Conservation (phyloP, 2,888 invertebrate species). For the Clunio marinus region DNA sequence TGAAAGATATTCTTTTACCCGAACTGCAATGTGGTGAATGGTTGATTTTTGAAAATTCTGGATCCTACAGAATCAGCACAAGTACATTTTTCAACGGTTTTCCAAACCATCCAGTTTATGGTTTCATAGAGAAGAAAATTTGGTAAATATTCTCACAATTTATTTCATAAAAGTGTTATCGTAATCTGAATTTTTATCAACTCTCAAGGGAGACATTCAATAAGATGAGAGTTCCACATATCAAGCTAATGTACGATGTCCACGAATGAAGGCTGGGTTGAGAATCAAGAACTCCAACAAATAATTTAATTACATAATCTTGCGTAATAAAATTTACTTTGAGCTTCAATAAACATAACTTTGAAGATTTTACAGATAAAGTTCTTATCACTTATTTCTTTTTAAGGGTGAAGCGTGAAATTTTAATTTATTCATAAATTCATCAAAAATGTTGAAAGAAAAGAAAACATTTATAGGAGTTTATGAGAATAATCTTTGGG, state of each 20-base stretch:
- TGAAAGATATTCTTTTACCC: slow-evolving; percentile 14
- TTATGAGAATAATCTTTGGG: too few species aligned
- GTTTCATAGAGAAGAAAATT: neutral
- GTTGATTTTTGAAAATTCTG: slow-evolving; percentile 13
- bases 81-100: slow-evolving; percentile 27
- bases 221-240: slow-evolving; percentile 1
- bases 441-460: too few species aligned
- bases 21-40: slow-evolving; percentile 27
- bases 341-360: too few species aligned
- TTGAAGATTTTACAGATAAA: too few species aligned
- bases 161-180: neutral
- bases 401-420: too few species aligned
- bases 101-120: slow-evolving; percentile 2
- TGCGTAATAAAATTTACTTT: too few species aligned
- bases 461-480: too few species aligned
- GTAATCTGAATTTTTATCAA: neutral
- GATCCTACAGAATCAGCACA: slow-evolving; percentile 3
- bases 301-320: too few species aligned
- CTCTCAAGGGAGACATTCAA: slow-evolving; percentile 14
- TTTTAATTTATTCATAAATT: too few species aligned
- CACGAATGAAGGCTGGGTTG: too few species aligned
- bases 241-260: neutral
- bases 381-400: too few species aligned
- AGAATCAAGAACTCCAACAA: too few species aligned
- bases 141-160: slow-evolving; percentile 21